Evolutionary conservation across 2,797 vertebrate species (phyloP).

Genomic region (Channa striata): DNA sequence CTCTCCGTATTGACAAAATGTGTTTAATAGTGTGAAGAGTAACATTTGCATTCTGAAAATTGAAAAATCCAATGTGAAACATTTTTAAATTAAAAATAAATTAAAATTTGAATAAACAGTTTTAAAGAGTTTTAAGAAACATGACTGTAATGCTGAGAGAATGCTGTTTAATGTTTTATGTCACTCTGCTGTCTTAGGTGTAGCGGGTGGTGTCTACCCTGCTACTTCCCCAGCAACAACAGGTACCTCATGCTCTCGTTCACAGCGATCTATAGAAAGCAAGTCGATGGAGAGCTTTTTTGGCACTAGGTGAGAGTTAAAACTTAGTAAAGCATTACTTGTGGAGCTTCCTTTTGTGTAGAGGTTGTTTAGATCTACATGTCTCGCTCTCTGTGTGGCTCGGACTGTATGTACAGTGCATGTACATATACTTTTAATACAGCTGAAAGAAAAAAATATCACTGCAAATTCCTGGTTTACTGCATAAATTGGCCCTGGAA

Average conservation of each 20-base stretch:
- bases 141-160: slow-evolving; percentile 8
- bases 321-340: too few species aligned
- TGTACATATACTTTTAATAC: too few species aligned
- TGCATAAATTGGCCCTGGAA: too few species aligned
- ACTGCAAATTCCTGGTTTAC: too few species aligned
- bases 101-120: not conserved
- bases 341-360: too few species aligned
- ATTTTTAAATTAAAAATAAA: not conserved
- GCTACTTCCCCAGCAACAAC: slow-evolving; percentile 68
- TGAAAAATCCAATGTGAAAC: not conserved
- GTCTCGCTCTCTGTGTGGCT: too few species aligned
- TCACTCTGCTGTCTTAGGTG: slow-evolving; percentile 61
- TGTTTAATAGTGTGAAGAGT: too few species aligned
- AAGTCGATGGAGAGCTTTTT: slow-evolving; percentile 89
- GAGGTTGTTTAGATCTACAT: too few species aligned
- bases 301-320: slow-evolving; percentile 84
- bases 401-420: too few species aligned
- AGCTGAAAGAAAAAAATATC: too few species aligned
- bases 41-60: too few species aligned
- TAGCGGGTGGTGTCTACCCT: slow-evolving; percentile 65
- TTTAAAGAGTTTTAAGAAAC: slow-evolving; percentile 16
- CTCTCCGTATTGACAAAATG: too few species aligned
- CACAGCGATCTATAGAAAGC: slow-evolving; percentile 89
- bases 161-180: slow-evolving; percentile 14
- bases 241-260: slow-evolving; percentile 71